Percentiles rank a stretch among this genome's conserved stretches.
Conservation (phyloP, 2,797 vertebrate genomes). For the Sebastes nivosus region DNA sequence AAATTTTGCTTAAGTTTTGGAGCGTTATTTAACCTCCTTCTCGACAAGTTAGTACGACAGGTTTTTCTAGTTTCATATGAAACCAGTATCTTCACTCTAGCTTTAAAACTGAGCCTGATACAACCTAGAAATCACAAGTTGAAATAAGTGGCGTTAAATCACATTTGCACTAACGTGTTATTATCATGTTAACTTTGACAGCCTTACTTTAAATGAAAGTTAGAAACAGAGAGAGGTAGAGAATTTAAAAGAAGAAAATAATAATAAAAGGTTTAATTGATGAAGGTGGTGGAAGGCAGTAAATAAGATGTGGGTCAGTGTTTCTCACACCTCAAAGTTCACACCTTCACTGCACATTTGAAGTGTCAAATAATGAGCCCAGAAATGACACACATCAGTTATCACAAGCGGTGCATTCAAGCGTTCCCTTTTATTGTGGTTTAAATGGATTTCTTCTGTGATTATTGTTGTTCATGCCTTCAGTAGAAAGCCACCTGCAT, state of each 20-base stretch:
- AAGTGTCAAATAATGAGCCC: not conserved
- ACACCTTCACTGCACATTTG: not conserved
- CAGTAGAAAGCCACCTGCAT: conserved; percentile 8
- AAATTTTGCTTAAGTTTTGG: no score
- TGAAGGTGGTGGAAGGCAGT: not conserved
- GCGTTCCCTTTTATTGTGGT: not conserved
- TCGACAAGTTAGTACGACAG: no score
- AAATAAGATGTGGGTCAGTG: not conserved
- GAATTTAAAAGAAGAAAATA: not conserved
- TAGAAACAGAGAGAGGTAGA: not conserved
- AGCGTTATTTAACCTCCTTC: no score
- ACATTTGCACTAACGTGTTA: no score
- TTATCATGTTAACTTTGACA: no score
- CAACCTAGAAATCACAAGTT: no score
- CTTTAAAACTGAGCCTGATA: no score
- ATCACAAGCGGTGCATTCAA: not conserved
- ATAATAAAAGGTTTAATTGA: not conserved
- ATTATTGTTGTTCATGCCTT: not conserved
- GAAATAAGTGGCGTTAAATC: no score
- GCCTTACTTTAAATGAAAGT: not conserved
- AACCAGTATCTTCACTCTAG: no score
- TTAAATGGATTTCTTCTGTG: conserved; percentile 4
- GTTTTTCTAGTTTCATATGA: no score
- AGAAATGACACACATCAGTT: not conserved
- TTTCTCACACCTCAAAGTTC: not conserved